Evolutionary conservation across 2,797 vertebrate species (phyloP).

Genomic region (Monodelphis domestica): DNA sequence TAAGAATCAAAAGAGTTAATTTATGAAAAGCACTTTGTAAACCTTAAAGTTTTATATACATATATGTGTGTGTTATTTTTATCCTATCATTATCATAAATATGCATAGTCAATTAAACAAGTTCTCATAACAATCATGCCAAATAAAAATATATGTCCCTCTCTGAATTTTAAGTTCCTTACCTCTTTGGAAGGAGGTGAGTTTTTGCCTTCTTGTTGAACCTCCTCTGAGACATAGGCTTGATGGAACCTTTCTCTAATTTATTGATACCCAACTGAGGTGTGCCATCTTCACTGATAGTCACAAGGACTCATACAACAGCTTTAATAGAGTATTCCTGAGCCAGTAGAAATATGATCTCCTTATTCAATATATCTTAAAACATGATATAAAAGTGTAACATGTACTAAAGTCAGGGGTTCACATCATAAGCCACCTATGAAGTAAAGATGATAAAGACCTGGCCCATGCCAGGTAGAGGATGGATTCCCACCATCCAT

Average conservation of each 20-base stretch:
- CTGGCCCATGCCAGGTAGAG: neutral
- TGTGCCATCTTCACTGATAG: neutral
- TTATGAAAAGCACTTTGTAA: neutral
- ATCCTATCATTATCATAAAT: neutral
- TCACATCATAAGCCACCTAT: neutral
- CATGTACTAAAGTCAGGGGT: neutral
- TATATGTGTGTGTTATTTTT: neutral
- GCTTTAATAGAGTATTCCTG: neutral
- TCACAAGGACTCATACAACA: neutral
- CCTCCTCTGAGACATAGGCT: neutral
- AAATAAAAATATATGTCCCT: neutral
- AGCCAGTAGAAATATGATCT: neutral
- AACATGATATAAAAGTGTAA: neutral
- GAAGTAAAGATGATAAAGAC: neutral
- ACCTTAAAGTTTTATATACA: neutral
- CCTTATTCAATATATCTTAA: neutral
- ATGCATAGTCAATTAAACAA: neutral
- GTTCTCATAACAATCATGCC: neutral
- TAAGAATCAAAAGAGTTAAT: slow-evolving; percentile 8
- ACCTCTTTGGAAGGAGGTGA: neutral
- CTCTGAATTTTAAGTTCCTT: neutral
- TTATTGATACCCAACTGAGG: neutral
- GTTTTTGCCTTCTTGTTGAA: neutral
- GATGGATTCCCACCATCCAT: neutral
- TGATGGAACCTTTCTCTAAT: neutral